These are phyloP conservation scores for Pemphigus obesinymphae DNA, from an alignment of 1,140 invertebrate genomes.

Conservation along the genomic window DNA sequence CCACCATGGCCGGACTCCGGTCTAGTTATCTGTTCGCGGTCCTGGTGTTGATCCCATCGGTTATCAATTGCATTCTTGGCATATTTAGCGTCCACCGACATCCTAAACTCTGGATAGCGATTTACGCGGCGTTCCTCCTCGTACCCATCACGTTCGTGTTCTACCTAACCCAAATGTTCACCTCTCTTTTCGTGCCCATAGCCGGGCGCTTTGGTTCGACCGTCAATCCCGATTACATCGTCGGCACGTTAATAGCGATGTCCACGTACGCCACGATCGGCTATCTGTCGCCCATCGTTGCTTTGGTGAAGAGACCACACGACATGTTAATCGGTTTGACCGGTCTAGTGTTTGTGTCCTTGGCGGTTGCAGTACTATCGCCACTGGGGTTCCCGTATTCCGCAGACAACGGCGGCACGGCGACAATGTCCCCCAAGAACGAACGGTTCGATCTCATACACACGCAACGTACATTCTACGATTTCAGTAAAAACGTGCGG, in stretches of 20 bases:
- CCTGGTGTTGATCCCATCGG: not conserved
- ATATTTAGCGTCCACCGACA: not conserved
- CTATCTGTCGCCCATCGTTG: not conserved
- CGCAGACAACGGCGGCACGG: not conserved
- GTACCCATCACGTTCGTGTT: not conserved
- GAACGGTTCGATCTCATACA: not conserved
- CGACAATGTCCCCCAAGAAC: not conserved
- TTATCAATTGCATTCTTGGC: not conserved
- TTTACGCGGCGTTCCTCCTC: not conserved
- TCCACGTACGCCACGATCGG: slow-evolving; percentile 5
- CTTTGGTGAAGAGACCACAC: not conserved
- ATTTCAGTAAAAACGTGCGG: not conserved
- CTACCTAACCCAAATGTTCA: slow-evolving; percentile 16
- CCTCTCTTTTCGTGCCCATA: not conserved
- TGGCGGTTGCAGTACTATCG: not conserved
- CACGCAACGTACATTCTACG: not conserved
- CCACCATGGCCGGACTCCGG: slow-evolving; percentile 4
- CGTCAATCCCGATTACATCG: not conserved
- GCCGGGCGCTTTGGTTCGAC: not conserved
- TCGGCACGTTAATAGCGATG: not conserved
- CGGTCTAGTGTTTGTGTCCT: not conserved
- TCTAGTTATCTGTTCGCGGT: not conserved
- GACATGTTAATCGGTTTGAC: not conserved
- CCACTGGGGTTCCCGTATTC: slow-evolving; percentile 14
- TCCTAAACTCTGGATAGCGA: not conserved